Conservation (phyloP, 2,888 invertebrate species). For the Hymenopus coronatus region DNA sequence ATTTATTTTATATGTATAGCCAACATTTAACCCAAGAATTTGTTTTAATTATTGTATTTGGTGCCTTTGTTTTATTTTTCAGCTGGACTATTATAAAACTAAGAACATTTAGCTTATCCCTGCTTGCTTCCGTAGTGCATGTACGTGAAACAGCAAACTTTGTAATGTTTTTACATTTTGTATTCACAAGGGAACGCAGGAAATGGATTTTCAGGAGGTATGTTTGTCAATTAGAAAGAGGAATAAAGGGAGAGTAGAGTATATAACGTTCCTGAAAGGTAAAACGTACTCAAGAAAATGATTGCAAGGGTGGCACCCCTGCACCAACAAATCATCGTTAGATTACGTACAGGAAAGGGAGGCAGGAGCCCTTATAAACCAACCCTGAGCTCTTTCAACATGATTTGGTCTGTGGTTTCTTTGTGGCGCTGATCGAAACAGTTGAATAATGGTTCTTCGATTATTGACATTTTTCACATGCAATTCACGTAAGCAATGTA, state of each 20-base stretch:
- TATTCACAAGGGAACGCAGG: neutral
- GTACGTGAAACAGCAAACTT: no score
- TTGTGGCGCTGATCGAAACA: neutral
- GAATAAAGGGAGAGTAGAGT: neutral
- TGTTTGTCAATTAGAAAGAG: neutral
- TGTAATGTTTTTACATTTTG: neutral
- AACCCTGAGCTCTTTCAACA: neutral
- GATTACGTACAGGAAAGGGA: neutral
- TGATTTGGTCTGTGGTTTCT: neutral
- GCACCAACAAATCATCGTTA: neutral
- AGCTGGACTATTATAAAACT: no score
- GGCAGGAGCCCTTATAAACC: neutral
- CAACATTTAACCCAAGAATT: no score
- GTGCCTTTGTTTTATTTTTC: no score
- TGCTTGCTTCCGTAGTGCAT: no score
- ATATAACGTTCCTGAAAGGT: neutral
- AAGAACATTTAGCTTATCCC: no score
- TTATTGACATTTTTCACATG: no score
- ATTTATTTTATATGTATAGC: no score
- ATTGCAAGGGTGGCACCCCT: neutral
- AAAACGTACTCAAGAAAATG: neutral
- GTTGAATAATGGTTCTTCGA: no score
- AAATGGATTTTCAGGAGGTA: neutral
- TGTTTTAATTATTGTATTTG: no score
- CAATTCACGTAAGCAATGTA: no score